Conservation (phyloP, 2,113 vertebrate genomes). For the Tychaedon coryphoeus region DNA sequence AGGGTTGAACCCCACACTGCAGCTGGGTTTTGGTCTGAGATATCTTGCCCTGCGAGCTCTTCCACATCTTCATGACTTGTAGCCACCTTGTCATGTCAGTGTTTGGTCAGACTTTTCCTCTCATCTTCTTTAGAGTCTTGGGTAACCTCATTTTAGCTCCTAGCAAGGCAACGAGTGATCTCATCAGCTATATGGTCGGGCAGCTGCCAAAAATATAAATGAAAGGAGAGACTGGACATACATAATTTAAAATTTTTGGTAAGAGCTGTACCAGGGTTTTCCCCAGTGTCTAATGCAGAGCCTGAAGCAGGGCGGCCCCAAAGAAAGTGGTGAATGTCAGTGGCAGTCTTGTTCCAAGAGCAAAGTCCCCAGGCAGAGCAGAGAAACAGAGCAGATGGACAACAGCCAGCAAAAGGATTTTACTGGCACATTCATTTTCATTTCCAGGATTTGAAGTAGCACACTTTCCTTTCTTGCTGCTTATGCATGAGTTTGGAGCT, state of each 20-base stretch:
- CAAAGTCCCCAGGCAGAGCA: background rate
- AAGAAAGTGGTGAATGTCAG: background rate
- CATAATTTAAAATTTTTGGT: background rate
- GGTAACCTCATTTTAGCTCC: background rate
- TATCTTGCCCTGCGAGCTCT: accelerated
- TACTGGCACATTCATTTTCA: background rate
- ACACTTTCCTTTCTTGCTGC: background rate
- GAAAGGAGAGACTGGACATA: background rate
- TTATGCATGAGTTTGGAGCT: background rate
- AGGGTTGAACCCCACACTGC: background rate
- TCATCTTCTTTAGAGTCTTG: background rate
- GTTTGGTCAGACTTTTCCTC: background rate
- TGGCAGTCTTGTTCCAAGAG: background rate
- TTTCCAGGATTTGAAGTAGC: slow-evolving; percentile 27
- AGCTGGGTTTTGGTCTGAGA: background rate
- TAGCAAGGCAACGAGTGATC: background rate
- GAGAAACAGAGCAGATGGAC: background rate
- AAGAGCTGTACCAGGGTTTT: background rate
- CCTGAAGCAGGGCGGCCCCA: background rate
- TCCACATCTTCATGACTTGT: background rate
- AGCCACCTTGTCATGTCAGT: background rate
- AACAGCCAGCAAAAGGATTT: background rate
- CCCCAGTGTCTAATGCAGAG: background rate
- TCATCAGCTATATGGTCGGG: background rate
- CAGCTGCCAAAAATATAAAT: slow-evolving; percentile 21